phyloP scores from a whole-genome alignment of 2,888 invertebrate genomes.

The Eupithecia insigniata region DNA sequence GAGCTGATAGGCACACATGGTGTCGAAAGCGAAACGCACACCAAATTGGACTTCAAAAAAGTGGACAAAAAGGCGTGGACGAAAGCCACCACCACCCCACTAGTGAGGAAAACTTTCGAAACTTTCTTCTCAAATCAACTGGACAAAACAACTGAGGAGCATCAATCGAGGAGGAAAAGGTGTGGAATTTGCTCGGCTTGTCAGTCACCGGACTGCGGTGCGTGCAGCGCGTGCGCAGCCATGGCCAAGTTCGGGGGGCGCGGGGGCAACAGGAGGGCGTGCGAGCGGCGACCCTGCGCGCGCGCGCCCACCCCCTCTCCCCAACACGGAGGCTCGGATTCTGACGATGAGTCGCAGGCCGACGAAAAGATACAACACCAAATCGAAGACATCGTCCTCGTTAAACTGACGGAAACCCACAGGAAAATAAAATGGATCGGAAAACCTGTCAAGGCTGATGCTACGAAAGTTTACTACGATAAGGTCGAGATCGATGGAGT shows the following conservation, averaged over 20 bases:
- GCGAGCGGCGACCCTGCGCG: slow-evolving; percentile 87
- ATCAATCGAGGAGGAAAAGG: slow-evolving; percentile 84
- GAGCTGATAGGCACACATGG: slow-evolving; percentile 90
- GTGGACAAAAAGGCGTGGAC: slow-evolving; percentile 86
- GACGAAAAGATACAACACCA: slow-evolving; percentile 65
- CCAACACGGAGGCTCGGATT: slow-evolving; percentile 87
- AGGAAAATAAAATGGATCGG: slow-evolving; percentile 86
- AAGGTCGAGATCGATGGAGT: slow-evolving; percentile 82
- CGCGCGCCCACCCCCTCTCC: slow-evolving; percentile 91
- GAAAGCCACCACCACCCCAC: slow-evolving; percentile 91
- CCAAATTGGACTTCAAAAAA: slow-evolving; percentile 82
- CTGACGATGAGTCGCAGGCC: slow-evolving; percentile 75
- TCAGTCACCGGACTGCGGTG: slow-evolving; percentile 90
- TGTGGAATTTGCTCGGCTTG: slow-evolving; percentile 92
- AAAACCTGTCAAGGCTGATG: slow-evolving; percentile 80
- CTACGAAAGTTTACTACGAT: slow-evolving; percentile 82
- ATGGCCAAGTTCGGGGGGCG: slow-evolving; percentile 92
- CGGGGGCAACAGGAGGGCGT: slow-evolving; percentile 86
- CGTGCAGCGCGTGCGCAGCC: slow-evolving; percentile 88
- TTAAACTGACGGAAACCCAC: slow-evolving; percentile 71
- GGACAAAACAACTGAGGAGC: slow-evolving; percentile 83
- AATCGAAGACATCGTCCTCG: slow-evolving; percentile 72
- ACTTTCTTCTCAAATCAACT: slow-evolving; percentile 89
- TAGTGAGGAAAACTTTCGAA: slow-evolving; percentile 91
- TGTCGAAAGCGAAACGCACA: slow-evolving; percentile 82